Conservation (phyloP, 2,797 vertebrate genomes). For the Phrynocephalus vlangalii region DNA sequence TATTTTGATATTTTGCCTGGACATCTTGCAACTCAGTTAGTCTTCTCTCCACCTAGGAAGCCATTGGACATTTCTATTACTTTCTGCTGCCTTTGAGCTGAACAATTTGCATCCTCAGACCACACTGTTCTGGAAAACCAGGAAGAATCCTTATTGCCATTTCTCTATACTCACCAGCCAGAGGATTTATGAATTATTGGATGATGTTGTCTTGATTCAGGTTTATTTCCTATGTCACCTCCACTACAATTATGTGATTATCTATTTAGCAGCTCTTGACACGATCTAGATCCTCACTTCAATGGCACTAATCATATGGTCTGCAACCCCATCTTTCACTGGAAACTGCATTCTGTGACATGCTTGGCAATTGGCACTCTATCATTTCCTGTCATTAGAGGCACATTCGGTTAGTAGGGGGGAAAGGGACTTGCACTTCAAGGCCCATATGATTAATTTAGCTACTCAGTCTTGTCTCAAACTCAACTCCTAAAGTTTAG, state of each 20-base stretch:
- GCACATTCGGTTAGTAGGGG: background rate
- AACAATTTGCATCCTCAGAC: background rate
- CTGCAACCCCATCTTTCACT: background rate
- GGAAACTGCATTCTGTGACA: background rate
- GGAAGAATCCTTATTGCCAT: background rate
- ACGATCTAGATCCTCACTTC: background rate
- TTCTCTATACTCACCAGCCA: background rate
- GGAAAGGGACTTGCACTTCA: background rate
- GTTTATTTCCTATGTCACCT: background rate
- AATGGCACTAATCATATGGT: conserved; percentile 6
- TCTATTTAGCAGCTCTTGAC: conserved; percentile 2
- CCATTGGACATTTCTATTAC: background rate
- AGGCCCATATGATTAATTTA: background rate
- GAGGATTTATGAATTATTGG: background rate
- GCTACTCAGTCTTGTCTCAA: background rate
- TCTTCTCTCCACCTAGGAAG: background rate
- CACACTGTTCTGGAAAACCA: background rate
- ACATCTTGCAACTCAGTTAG: background rate
- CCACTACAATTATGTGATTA: background rate
- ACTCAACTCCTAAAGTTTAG: background rate
- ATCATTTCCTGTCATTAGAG: background rate
- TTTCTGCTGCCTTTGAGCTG: background rate
- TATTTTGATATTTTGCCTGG: no score
- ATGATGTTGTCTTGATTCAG: background rate
- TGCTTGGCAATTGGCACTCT: conserved; percentile 1